A percentile compares a stretch with the other conserved stretches of the same genome.
Evolutionary conservation across 2,797 vertebrate genomes (phyloP).

Genomic region (Buphagus erythrorhynchus): DNA sequence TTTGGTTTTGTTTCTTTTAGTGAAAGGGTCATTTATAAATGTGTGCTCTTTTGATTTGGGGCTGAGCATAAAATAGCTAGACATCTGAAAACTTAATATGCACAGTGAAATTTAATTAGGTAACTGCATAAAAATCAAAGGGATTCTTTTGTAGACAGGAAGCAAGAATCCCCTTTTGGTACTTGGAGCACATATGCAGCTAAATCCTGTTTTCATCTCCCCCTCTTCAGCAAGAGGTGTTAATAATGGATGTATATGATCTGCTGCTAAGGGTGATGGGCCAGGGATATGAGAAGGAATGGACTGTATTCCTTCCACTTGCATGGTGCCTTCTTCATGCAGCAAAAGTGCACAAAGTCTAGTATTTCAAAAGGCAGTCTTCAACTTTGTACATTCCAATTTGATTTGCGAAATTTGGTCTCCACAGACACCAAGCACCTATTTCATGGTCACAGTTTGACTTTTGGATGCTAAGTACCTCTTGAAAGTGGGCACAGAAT

Average conservation of each 20-base stretch:
- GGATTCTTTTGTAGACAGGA: neutral
- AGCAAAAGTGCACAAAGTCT: neutral
- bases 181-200: neutral
- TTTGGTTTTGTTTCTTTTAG: neutral
- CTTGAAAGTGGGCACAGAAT: neutral
- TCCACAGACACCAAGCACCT: neutral
- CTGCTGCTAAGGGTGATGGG: neutral
- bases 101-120: neutral
- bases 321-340: neutral
- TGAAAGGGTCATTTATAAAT: neutral
- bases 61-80: neutral
- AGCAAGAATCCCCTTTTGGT: neutral
- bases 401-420: neutral
- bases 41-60: neutral
- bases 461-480: neutral
- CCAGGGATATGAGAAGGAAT: neutral
- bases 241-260: neutral
- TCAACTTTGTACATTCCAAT: neutral
- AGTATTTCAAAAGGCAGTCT: neutral
- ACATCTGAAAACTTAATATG: neutral
- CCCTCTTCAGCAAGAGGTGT: neutral
- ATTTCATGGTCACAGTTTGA: neutral
- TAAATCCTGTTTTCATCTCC: neutral
- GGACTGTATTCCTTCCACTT: neutral
- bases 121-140: conserved; percentile 10